These are phyloP conservation scores for Chironomus striatipennis DNA, from an alignment of 1,140 invertebrate species.

Conservation along the genomic window DNA sequence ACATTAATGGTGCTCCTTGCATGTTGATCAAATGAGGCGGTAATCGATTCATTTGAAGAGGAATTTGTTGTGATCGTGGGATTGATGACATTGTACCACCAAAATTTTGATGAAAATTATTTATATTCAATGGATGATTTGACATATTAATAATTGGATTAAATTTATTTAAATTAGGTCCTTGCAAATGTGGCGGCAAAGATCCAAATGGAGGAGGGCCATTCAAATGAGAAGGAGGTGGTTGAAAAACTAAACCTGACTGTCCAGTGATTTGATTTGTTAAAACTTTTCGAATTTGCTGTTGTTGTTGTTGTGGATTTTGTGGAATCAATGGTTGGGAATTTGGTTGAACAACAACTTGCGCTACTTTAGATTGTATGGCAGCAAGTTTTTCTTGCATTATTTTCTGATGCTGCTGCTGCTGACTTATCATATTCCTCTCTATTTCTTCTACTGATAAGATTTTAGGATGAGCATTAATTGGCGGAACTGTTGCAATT, in stretches of 20 bases:
- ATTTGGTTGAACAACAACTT: background rate
- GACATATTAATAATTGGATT: slow-evolving; percentile 28
- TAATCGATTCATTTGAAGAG: slow-evolving; percentile 31
- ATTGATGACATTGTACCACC: background rate
- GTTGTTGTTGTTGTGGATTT: slow-evolving; percentile 29
- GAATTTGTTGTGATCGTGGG: slow-evolving; percentile 30
- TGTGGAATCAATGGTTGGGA: slow-evolving; percentile 16
- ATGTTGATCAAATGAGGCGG: slow-evolving; percentile 21
- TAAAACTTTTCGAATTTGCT: slow-evolving; percentile 24
- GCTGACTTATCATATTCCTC: slow-evolving; percentile 38
- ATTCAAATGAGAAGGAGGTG: slow-evolving; percentile 32
- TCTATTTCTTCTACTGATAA: slow-evolving; percentile 39
- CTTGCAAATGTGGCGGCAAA: slow-evolving; percentile 36
- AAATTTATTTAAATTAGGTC: slow-evolving; percentile 34
- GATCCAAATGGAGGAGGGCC: slow-evolving; percentile 34
- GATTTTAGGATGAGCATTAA: slow-evolving; percentile 31
- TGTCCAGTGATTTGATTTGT: slow-evolving; percentile 26
- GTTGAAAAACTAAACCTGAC: slow-evolving; percentile 31
- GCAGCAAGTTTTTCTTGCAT: slow-evolving; percentile 16
- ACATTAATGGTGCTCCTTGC: slow-evolving; percentile 31
- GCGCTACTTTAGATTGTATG: background rate
- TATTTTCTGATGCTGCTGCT: slow-evolving; percentile 26
- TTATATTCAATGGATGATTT: slow-evolving; percentile 26
- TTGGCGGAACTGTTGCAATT: slow-evolving; percentile 24
- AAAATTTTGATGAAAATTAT: slow-evolving; percentile 20